Conservation (phyloP, 1,140 invertebrate genomes). For the Macrostomum lignano region DNA sequence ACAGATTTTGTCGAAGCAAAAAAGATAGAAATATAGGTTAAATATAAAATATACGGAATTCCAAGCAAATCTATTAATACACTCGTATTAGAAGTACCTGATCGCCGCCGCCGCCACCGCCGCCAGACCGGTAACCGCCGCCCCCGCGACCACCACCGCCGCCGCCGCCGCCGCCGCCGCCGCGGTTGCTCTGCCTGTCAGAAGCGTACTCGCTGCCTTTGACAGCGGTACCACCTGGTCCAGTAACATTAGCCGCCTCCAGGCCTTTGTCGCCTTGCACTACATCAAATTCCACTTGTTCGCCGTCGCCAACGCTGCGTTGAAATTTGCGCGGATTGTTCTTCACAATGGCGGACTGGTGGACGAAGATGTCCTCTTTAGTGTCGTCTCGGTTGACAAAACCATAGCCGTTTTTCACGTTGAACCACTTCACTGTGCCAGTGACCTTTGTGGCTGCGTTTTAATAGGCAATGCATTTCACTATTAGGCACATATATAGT, state of each 20-base stretch:
- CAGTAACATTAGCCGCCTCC: slow-evolving; percentile 8
- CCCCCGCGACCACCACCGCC: too few species aligned
- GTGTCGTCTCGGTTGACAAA: slow-evolving; percentile 6
- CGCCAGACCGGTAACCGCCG: too few species aligned
- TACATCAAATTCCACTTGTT: slow-evolving; percentile 8
- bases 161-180: too few species aligned
- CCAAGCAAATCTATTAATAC: too few species aligned
- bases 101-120: too few species aligned
- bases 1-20: too few species aligned
- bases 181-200: too few species aligned
- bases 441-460: slow-evolving; percentile 43
- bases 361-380: slow-evolving; percentile 9
- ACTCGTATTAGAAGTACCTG: too few species aligned
- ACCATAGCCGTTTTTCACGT: slow-evolving; percentile 33
- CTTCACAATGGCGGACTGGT: slow-evolving; percentile 7
- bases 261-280: slow-evolving; percentile 6
- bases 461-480: too few species aligned
- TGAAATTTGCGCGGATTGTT: slow-evolving; percentile 7
- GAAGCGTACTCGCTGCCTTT: slow-evolving; percentile 6
- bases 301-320: slow-evolving; percentile 7
- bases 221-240: slow-evolving; percentile 5
- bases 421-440: slow-evolving; percentile 87
- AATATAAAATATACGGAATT: too few species aligned
- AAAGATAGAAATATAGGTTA: too few species aligned
- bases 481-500: too few species aligned